Percentiles rank a stretch among this genome's conserved stretches.
phyloP scores from a whole-genome alignment of 2,113 vertebrate species.

The Pao palembangensis region DNA sequence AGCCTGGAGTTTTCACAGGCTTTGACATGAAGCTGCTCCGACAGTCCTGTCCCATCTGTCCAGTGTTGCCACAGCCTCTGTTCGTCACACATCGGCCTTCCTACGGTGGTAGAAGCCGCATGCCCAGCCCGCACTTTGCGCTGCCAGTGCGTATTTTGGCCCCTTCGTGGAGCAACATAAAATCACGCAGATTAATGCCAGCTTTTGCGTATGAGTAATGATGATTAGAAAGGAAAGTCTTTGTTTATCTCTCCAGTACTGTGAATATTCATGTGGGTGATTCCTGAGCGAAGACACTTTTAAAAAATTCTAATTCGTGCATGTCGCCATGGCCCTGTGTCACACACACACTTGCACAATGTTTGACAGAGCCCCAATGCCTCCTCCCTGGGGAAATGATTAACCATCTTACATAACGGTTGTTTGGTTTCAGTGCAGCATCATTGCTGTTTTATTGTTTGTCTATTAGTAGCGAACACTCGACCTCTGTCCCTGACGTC shows the following conservation, averaged over 20 bases:
- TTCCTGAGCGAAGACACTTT: background rate
- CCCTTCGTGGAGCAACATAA: constrained; percentile 3
- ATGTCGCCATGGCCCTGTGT: background rate
- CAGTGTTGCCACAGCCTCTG: constrained; percentile 36
- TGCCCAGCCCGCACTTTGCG: too few relatives aligned
- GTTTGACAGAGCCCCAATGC: constrained; percentile 31
- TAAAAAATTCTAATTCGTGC: background rate
- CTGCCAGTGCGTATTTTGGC: too few relatives aligned
- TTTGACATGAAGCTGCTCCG: constrained; percentile 57
- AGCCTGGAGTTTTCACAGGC: constrained; percentile 34
- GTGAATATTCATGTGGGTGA: background rate
- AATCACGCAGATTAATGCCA: constrained; percentile 21
- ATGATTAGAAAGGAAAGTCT: background rate
- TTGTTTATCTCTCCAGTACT: constrained; percentile 14
- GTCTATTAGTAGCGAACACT: constrained; percentile 40
- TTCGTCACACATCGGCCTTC: constrained; percentile 41
- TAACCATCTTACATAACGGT: constrained; percentile 59
- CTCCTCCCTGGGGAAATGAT: constrained; percentile 59
- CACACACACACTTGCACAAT: constrained; percentile 12
- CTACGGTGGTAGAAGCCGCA: constrained; percentile 7
- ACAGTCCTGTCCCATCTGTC: constrained; percentile 55
- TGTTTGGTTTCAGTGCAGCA: constrained; percentile 36
- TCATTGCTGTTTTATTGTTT: constrained; percentile 27
- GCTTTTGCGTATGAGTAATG: background rate
- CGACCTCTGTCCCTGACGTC: constrained; percentile 41